These are phyloP conservation scores for Cephus cinctus DNA, from an alignment of 1,140 invertebrate species.

Conservation along the genomic window DNA sequence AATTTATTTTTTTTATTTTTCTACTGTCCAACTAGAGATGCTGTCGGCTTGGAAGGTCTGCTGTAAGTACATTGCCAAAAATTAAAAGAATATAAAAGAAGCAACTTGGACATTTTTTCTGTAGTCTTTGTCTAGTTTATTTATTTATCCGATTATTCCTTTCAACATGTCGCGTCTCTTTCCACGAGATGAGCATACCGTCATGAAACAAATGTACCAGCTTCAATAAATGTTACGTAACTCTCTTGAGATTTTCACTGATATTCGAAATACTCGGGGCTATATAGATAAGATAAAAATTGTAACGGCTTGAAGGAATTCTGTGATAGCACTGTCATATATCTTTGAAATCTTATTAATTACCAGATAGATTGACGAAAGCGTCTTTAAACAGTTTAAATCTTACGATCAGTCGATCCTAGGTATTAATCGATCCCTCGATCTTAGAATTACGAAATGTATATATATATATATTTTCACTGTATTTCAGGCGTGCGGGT, in stretches of 20 bases:
- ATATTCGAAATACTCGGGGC: too few relatives aligned
- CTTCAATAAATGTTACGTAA: conserved; percentile 8
- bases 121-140: neutral
- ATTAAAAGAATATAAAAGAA: neutral
- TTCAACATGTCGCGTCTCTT: neutral
- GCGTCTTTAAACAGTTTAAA: too few relatives aligned
- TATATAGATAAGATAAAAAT: too few relatives aligned
- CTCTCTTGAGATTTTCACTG: neutral
- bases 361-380: neutral
- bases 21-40: conserved; percentile 24
- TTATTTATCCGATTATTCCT: neutral
- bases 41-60: conserved; percentile 30
- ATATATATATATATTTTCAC: conserved; percentile 1
- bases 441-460: neutral
- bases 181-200: neutral
- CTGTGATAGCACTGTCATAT: neutral
- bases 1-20: neutral
- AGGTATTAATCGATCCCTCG: neutral
- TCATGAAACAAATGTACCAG: conserved; percentile 13
- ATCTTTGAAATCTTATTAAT: neutral
- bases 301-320: too few relatives aligned
- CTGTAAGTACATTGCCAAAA: conserved; percentile 33
- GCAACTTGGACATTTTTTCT: neutral
- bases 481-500: conserved; percentile 60
- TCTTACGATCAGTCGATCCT: neutral